Evolutionary conservation across 1,140 invertebrate species (phyloP), one percentile per base, ranked within the genome.

Genomic region (Plutomurus gul): DNA sequence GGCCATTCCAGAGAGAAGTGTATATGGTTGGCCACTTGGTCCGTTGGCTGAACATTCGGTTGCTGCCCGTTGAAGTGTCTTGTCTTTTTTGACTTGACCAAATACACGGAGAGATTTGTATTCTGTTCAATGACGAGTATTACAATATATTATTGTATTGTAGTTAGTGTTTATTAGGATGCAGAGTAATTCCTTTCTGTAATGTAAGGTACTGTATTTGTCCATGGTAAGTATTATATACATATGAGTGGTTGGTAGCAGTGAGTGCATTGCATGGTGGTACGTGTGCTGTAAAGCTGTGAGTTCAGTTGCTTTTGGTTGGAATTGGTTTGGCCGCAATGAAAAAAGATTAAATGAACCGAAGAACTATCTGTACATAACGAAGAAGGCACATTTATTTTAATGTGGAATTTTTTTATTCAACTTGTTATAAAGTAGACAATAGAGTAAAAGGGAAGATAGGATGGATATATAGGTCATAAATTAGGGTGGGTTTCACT

Each of bases 381-480:
- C 56, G 16, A 71, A 81, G 36, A 75, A 65, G 25, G 60, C 74
- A 82, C 77, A 79, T 78, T 82, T 78, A 76, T 73, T 82, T 82
- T 79, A 82, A 82, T 82, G 81, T 76, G 51, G 60, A 74, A 43
- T 60, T 78, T 82, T n/a, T 82, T 82, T 79, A 79, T 82, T 77
- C 46, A 30, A 16, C 76, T 76, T 82, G 73, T 78, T 77, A 79
- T 82, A 74, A 82, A 76, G 36, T 47, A 74, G 39, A 74, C 27
- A 49, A 73, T 73, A 46, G 65, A 56, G 6, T 11, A 43, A 49
- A 43, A 40, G 30, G 3, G 74, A 75, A 43, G 27, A 72, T 36
- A 36, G 70, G 36, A 72, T 40, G 33, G 70, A 56, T 78, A 81
- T 82, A 79, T 79, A 77, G 81, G 81, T 82, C 81, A 77, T 82